phyloP scores from a whole-genome alignment of 2,797 vertebrate species.

The Molossus molossus region DNA sequence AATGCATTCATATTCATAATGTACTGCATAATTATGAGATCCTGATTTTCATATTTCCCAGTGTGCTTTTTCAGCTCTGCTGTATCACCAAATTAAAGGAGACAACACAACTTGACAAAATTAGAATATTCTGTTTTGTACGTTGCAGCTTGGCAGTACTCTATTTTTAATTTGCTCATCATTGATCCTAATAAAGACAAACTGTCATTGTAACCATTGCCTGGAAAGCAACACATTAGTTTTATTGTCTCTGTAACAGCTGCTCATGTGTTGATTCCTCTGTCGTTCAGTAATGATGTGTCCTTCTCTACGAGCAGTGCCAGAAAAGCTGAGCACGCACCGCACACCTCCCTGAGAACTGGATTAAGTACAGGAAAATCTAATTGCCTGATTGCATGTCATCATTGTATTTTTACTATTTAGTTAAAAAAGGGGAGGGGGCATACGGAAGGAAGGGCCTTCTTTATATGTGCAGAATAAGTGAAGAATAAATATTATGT shows the following conservation, averaged over 20 bases:
- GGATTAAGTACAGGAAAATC: not conserved
- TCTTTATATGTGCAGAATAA: not conserved
- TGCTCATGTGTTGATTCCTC: constrained; percentile 82
- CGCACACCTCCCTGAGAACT: not conserved
- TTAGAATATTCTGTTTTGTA: constrained; percentile 72
- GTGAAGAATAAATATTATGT: not conserved
- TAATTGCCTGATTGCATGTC: not conserved
- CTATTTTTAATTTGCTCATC: constrained; percentile 86
- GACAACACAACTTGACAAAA: constrained; percentile 78
- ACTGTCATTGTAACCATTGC: constrained; percentile 80
- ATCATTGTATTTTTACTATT: constrained; percentile 8
- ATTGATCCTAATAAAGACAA: constrained; percentile 86
- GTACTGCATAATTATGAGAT: constrained; percentile 81
- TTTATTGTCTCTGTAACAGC: constrained; percentile 84
- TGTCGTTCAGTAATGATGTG: constrained; percentile 54
- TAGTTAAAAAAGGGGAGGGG: not conserved
- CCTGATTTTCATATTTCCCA: constrained; percentile 83
- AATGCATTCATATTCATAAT: constrained; percentile 82
- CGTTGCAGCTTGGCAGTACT: constrained; percentile 78
- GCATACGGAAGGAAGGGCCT: not conserved
- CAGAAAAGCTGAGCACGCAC: constrained; percentile 38
- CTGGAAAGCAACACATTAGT: constrained; percentile 79
- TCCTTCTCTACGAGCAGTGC: constrained; percentile 62
- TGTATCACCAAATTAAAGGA: constrained; percentile 85
- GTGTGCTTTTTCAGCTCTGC: constrained; percentile 74